phyloP scores from a whole-genome alignment of 1,140 invertebrate species.

The Calycopis cecrops region DNA sequence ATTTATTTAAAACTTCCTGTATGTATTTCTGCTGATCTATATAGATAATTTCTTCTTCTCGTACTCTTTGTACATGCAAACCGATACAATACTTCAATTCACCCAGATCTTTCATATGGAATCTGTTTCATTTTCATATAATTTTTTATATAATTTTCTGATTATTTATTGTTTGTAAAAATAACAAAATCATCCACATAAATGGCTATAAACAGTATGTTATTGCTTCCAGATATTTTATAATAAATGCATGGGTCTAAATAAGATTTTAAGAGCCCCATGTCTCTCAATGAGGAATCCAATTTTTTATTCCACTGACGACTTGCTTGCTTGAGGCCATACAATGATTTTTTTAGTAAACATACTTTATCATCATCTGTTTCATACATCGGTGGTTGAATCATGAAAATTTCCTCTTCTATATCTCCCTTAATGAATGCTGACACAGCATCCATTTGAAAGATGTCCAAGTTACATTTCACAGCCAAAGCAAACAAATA shows the following conservation, averaged over 20 bases:
- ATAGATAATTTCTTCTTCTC: slow-evolving; percentile 1
- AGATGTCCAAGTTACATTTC: slow-evolving; percentile 38
- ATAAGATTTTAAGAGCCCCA: background rate
- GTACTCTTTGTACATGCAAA: background rate
- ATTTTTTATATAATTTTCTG: background rate
- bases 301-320: background rate
- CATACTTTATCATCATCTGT: slow-evolving; percentile 40
- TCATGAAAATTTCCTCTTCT: slow-evolving; percentile 61
- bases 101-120: background rate
- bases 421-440: slow-evolving; percentile 65
- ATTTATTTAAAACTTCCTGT: slow-evolving; percentile 23
- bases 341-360: slow-evolving; percentile 46
- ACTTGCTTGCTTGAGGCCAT: background rate
- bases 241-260: slow-evolving; percentile 3
- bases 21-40: slow-evolving; percentile 26
- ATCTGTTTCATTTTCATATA: background rate
- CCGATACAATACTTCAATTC: background rate
- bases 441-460: slow-evolving; percentile 33
- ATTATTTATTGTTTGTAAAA: background rate
- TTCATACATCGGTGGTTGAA: slow-evolving; percentile 41
- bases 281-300: background rate
- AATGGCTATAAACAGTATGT: background rate
- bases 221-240: background rate
- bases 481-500: slow-evolving; percentile 47
- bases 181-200: background rate